A percentile compares a stretch with the other conserved stretches of the same genome.
Conservation (phyloP, 2,113 vertebrate genomes). For the Tichodroma muraria region DNA sequence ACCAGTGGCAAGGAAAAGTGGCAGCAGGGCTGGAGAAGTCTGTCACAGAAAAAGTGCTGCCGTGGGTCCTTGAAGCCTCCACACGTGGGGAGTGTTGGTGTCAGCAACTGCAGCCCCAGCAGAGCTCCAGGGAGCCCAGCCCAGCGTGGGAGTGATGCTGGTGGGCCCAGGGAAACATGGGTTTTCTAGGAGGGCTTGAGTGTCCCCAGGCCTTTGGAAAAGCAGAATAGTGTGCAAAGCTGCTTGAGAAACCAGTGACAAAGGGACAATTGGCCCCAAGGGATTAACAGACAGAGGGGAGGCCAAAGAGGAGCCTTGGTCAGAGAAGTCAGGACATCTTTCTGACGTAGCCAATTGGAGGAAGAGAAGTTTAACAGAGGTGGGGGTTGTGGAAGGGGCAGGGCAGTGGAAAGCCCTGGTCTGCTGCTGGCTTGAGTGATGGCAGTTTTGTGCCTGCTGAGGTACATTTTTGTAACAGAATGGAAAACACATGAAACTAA, state of each 20-base stretch:
- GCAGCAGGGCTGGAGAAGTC: neutral
- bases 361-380: neutral
- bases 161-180: neutral
- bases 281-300: neutral
- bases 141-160: neutral
- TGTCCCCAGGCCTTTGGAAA: neutral
- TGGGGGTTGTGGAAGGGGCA: neutral
- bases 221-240: neutral
- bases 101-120: neutral
- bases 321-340: neutral
- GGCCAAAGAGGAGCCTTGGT: neutral
- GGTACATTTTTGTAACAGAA: neutral
- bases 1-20: fast-evolving
- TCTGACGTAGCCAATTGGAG: neutral
- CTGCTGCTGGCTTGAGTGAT: neutral
- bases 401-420: neutral
- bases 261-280: fast-evolving
- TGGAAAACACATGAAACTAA: neutral
- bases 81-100: fast-evolving
- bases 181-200: neutral
- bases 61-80: fast-evolving
- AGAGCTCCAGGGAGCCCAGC: neutral
- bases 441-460: neutral
- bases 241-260: fast-evolving
- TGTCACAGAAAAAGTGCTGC: neutral